Evolutionary conservation across 2,113 vertebrate species (phyloP), one percentile per base, ranked within the genome.

Genomic region (Cairina moschata): DNA sequence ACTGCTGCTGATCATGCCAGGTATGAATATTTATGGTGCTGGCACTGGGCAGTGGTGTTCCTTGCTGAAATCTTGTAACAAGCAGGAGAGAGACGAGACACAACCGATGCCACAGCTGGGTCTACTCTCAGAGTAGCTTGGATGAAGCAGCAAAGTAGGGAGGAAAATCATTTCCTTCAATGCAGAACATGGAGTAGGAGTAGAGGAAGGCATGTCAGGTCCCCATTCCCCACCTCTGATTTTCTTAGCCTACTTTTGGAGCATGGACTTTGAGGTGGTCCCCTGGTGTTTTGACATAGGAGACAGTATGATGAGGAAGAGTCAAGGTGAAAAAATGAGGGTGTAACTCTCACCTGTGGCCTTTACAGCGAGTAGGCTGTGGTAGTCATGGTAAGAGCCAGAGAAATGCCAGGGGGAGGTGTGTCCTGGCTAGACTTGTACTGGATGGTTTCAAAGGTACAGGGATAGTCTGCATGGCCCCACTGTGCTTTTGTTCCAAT

Each of bases 341-440:
- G 1, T 4, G 22, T 34, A 65, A 14, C 11, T 40, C 25, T 38
- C 38, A 63, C 12, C 48, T 66, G 54, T 6, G 55, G 15, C 25
- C 38, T 54, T 93, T 48, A 5, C 13, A 11, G 8, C 2, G 2
- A 58, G 23, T 2, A 38, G 54, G 13, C 29, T 62, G 28, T 50
- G 54, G 26, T 60, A 79, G 26, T 68, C 58, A 29, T 50, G 26
- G 6, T 29, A 48, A 5, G 58, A 85, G 22, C 17, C 20, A 69
- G 29, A 56, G 21, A 48, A 50, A 21, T 46, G 28, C 21, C 1
- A 2, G 40, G 59, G 86, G 16, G 29, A 1, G 0, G 0, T 20
- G 10, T 36, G 34, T 32, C 7, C 34, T 76, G 28, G 34, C 48
- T 13, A 4, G 14, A 17, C 17, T 20, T 17, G 9, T 60, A 3